Conservation (phyloP, 2,797 vertebrate genomes). For the Falco peregrinus region DNA sequence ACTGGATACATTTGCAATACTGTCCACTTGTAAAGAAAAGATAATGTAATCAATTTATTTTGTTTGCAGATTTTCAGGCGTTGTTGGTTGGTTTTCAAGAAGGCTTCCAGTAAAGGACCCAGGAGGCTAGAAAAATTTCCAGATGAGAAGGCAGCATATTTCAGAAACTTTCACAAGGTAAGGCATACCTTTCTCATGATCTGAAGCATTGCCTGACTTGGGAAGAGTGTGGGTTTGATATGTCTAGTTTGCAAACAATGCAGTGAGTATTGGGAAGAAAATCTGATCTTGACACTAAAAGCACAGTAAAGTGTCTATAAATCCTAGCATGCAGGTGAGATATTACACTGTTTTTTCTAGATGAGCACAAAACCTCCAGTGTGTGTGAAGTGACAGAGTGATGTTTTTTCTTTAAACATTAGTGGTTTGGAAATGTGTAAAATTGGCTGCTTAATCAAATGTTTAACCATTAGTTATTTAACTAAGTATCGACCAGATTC, state of each 20-base stretch:
- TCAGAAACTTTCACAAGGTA: conserved; percentile 98
- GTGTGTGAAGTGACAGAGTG: not conserved
- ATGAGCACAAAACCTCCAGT: not conserved
- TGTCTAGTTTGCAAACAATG: not conserved
- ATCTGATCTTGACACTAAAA: not conserved
- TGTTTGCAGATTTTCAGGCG: conserved; percentile 92
- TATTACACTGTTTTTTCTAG: not conserved
- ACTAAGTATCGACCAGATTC: not conserved
- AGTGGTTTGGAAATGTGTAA: not conserved
- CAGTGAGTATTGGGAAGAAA: not conserved
- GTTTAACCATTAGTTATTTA: not conserved
- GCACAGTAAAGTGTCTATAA: not conserved
- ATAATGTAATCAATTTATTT: conserved; percentile 47
- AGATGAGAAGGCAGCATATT: conserved; percentile 98
- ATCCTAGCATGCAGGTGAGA: not conserved
- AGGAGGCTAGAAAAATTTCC: conserved; percentile 97
- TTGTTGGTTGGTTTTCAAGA: conserved; percentile 99
- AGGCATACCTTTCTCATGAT: not conserved
- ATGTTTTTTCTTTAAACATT: not conserved
- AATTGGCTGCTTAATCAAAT: not conserved
- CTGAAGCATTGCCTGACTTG: not conserved
- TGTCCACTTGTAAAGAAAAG: not conserved
- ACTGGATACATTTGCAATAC: not conserved
- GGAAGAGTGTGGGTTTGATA: not conserved
- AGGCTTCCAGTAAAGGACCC: conserved; percentile 98